phyloP scores from a whole-genome alignment of 2,888 invertebrate genomes.

The Andrena trimmerana region DNA sequence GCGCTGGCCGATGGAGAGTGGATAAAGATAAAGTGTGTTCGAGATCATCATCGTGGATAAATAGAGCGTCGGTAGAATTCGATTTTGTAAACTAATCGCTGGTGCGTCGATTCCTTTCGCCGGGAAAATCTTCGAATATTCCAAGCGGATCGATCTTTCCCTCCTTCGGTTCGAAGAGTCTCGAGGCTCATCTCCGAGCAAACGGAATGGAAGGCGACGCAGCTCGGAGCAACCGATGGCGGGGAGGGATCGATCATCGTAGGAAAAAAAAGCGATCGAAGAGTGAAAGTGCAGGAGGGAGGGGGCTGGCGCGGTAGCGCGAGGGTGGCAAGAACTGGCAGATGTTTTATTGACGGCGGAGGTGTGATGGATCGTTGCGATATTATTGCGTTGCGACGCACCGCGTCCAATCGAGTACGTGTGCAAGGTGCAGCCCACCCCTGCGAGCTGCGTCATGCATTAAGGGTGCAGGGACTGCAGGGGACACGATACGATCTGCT shows the following conservation, averaged over 20 bases:
- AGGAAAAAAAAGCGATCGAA: conserved; percentile 25
- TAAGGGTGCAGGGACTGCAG: conserved; percentile 58
- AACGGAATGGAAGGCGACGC: neutral
- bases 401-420: conserved; percentile 74
- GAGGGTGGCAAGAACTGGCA: conserved; percentile 67
- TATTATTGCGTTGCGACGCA: conserved; percentile 75
- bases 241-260: conserved; percentile 26
- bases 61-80: neutral
- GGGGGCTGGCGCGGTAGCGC: conserved; percentile 17
- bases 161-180: too few relatives aligned
- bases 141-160: too few relatives aligned
- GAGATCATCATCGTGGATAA: conserved; percentile 27
- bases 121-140: too few relatives aligned
- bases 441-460: conserved; percentile 71
- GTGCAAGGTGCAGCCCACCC: conserved; percentile 64
- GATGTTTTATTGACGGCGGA: conserved; percentile 78
- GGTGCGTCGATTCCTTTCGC: neutral
- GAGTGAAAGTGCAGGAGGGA: conserved; percentile 40
- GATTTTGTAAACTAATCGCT: conserved; percentile 10
- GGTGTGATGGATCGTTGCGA: conserved; percentile 76
- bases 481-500: conserved; percentile 69
- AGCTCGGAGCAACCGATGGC: neutral
- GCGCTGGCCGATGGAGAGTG: conserved; percentile 18
- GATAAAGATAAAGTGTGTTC: neutral
- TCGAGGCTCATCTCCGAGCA: neutral